Base-by-base conservation (phyloP, 2,113 vertebrate species). In the Nothocercus julius region DNA sequence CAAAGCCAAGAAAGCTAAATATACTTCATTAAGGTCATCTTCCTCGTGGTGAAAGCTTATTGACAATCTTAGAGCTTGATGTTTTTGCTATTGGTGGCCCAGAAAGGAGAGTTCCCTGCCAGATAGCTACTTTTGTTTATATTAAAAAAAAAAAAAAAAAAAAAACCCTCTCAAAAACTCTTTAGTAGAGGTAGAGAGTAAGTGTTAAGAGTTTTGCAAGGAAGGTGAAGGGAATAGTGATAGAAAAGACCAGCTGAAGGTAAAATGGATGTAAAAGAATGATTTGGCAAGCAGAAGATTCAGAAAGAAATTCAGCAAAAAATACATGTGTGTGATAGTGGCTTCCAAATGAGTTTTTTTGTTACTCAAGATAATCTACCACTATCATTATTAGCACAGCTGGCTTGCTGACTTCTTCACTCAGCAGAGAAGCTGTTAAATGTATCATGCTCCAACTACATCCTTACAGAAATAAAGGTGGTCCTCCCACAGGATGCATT, bases 351-450 rank as follows among this genome's bases (percentile, higher is more conserved):
- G 1, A 18, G 21, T 56, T 67, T 13, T 68, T 72, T 67, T 87
- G 19, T 81, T 67, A 51, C 32, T 96, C 21, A 32, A 22, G 30
- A 87, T 75, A 45, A 45, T 75, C 62, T 72, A 30, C 36, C 22
- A 38, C 76, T 54, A 5, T 8, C 47, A 77, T 63, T 80, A 77
- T 63, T 80, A 88, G 68, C 28, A 32, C 74, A 89, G 36, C 49
- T 95, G 87, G 24, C 75, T 88, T 75, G 13, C 68, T 63, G 87
- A 75, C 69, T 91, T 83, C 63, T 87, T 80, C 64, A 75, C 53
- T 94, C 73, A 90, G 42, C 82, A 87, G 34, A 8, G 7, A 78
- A 94, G 8, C 49, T 69, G 24, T 89, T 54, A 61, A 84, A 85
- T 34, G 3, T 61, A 20, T 69, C 27, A 3, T 38, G 30, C 68